A percentile compares a stretch with the other conserved stretches of the same genome.
Conservation (phyloP, 1,140 invertebrate species). For the Patella vulgata region DNA sequence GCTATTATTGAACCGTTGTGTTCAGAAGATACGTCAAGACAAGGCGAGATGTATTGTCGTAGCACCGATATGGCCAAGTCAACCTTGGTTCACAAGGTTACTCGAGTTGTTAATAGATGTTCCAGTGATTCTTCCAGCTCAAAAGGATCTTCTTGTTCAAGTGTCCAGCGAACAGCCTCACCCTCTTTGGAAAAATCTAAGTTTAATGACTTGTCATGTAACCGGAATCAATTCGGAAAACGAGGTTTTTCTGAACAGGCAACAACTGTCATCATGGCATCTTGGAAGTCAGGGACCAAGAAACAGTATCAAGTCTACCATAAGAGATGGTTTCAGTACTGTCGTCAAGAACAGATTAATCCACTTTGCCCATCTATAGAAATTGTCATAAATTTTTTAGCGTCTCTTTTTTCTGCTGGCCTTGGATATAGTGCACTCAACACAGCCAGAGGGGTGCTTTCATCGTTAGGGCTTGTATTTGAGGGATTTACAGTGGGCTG, state of each 20-base stretch:
- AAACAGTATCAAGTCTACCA: constrained; percentile 22
- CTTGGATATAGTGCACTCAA: constrained; percentile 26
- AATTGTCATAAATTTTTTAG: constrained; percentile 22
- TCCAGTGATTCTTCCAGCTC: constrained; percentile 1
- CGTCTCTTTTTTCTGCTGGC: constrained; percentile 8
- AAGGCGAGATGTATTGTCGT: constrained; percentile 6
- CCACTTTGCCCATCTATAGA: constrained; percentile 8
- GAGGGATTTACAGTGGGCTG: constrained; percentile 5
- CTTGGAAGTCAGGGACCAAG: constrained; percentile 23
- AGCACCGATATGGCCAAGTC: constrained; percentile 23
- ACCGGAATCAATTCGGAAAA: constrained; percentile 15
- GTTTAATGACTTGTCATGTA: constrained; percentile 19
- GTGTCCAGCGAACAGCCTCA: too few species aligned
- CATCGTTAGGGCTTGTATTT: constrained; percentile 4
- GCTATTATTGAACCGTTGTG: background rate
- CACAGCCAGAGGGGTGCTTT: constrained; percentile 22
- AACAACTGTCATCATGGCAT: constrained; percentile 16
- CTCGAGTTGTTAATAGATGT: constrained; percentile 7
- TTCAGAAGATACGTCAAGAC: constrained; percentile 10
- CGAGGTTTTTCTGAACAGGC: constrained; percentile 20
- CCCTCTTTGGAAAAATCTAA: too few species aligned
- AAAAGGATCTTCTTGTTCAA: background rate
- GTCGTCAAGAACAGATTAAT: constrained; percentile 17
- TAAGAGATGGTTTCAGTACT: constrained; percentile 21
- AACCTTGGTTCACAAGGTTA: constrained; percentile 11